Base-by-base conservation (phyloP, 1,140 invertebrate genomes). In the Babylonia areolata region DNA sequence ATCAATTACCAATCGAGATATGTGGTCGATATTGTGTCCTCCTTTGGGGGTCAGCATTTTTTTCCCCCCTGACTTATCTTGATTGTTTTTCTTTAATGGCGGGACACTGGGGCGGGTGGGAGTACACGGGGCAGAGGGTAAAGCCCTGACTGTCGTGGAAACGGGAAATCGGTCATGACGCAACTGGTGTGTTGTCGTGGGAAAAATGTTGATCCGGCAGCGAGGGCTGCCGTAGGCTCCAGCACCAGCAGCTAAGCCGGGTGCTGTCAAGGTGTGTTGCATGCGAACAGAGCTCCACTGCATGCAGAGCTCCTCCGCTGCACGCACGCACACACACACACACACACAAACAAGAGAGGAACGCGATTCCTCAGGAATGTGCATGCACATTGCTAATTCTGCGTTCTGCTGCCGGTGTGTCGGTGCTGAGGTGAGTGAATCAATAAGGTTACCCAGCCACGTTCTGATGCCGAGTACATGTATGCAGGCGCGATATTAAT, bases 161-260 rank as follows among this genome's bases (percentile, higher is more conserved):
- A 64, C 58, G 58, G 58, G 28, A 64, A 64, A 64, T 64, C 58
- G 58, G 58, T 64, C 58, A 64, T 64, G 58, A 64, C 58, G 58
- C 58, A 64, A 64, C 58, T 64, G 58, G 58, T 64, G 58, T 64
- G 58, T 64, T 64, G 58, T 64, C 58, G 58, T n/a, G 58, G 58
- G 58, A 11, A 64, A 64, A n/a, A 64, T n/a, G 58, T 64, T 64
- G 58, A 64, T 64, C 58, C 58, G 58, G 28, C 28, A 64, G 58
- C 58, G 58, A 64, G 58, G 58, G 58, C 58, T 64, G 12, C 58
- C 5, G 58, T 64, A 20, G 20, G 58, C 58, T 64, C 28, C 58
- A 64, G 58, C n/a, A n/a, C 58, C 20, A 23, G 58, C 17, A 64
- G 58, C 58, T 64, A 12, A 64, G 28, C 15, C 15, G 5, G 15